Conservation (phyloP, 2,113 vertebrate species). For the Fulmarus glacialis region DNA sequence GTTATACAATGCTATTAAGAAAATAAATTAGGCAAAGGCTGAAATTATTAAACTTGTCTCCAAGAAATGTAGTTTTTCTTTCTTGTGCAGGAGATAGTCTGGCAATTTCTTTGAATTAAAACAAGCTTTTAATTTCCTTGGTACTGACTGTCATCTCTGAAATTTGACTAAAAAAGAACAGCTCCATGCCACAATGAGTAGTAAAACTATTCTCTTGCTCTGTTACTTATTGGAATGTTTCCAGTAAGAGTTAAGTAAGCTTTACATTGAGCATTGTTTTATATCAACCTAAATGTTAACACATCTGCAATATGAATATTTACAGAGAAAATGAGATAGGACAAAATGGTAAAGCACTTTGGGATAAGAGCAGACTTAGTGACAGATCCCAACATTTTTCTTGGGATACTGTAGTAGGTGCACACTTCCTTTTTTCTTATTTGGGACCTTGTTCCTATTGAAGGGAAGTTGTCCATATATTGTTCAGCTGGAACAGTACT, state of each 20-base stretch:
- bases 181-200: neutral
- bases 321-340: neutral
- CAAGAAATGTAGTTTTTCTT: neutral
- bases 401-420: neutral
- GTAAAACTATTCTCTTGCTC: neutral
- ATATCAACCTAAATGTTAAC: neutral
- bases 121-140: neutral
- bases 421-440: rapidly evolving
- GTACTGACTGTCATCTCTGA: neutral
- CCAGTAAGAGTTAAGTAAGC: neutral
- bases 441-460: neutral
- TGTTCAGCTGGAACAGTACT: neutral
- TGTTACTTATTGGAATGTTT: neutral
- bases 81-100: neutral
- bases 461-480: neutral
- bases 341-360: neutral
- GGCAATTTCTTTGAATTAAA: neutral
- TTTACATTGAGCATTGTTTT: neutral
- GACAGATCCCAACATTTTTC: neutral
- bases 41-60: neutral
- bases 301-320: neutral
- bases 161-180: neutral
- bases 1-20: neutral
- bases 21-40: neutral
- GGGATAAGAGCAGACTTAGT: neutral